Evolutionary conservation across 2,113 vertebrate genomes (phyloP).

Genomic region (Rafetus swinhoei): DNA sequence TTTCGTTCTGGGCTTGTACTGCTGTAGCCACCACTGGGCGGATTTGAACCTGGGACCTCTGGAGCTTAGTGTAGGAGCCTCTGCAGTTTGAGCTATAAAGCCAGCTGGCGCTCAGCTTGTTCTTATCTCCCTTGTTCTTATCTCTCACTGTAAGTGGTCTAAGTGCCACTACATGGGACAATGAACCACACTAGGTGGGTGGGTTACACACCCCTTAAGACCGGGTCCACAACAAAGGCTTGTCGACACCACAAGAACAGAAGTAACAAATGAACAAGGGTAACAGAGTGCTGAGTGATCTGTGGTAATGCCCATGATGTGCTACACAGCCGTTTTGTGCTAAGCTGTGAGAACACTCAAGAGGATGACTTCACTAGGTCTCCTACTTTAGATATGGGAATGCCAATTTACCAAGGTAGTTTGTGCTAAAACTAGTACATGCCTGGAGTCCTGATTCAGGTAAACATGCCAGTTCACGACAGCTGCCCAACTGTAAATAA

Average conservation of each 20-base stretch:
- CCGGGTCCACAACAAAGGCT: neutral
- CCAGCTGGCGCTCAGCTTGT: no score
- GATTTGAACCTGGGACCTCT: no score
- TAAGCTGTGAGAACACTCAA: neutral
- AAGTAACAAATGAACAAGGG: neutral
- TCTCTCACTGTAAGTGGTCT: no score
- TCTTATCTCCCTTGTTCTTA: no score
- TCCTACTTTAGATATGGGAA: neutral
- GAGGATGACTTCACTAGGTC: neutral
- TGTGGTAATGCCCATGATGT: neutral
- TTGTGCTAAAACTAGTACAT: neutral
- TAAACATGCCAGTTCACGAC: slow-evolving; percentile 22
- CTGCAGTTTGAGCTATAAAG: no score
- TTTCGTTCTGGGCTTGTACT: neutral
- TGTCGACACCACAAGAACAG: neutral
- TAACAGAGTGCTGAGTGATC: neutral
- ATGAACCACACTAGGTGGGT: no score
- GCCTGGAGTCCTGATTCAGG: slow-evolving; percentile 21
- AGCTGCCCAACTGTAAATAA: slow-evolving; percentile 46
- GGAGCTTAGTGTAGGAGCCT: no score
- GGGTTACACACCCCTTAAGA: no score
- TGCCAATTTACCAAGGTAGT: slow-evolving; percentile 8
- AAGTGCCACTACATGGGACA: no score
- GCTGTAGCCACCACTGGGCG: no score
- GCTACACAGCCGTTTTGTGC: neutral